Percentiles rank a stretch among this genome's conserved stretches.
Evolutionary conservation across 2,797 vertebrate genomes (phyloP).

Genomic region (Nyctalus aviator): DNA sequence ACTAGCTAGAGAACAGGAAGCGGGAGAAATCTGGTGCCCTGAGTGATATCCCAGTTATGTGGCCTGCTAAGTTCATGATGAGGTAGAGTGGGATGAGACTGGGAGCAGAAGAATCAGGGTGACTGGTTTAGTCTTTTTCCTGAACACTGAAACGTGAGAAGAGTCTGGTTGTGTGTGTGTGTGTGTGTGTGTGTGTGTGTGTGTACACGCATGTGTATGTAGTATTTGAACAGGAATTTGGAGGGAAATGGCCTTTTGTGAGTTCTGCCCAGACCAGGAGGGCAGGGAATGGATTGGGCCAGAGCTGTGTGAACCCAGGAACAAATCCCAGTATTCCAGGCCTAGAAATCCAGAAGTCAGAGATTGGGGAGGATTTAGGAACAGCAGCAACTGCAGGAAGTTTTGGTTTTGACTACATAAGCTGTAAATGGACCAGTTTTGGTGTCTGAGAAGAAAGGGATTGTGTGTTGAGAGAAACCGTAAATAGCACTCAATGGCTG

Average conservation of each 20-base stretch:
- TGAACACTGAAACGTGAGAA: not conserved
- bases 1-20: not conserved
- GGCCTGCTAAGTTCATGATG: not conserved
- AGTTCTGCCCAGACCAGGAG: constrained; percentile 67
- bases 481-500: constrained; percentile 55
- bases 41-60: not conserved
- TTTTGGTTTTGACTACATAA: constrained; percentile 85
- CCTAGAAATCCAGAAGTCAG: constrained; percentile 14
- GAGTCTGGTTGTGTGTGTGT: not conserved
- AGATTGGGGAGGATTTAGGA: constrained; percentile 76
- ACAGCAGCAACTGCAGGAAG: constrained; percentile 71
- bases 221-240: not conserved
- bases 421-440: constrained; percentile 77
- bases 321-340: not conserved
- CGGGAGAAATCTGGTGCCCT: not conserved
- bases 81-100: not conserved
- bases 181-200: no score
- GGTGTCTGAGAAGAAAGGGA: constrained; percentile 72
- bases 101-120: not conserved
- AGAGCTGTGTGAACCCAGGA: constrained; percentile 3
- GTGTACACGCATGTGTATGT: accelerated
- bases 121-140: constrained; percentile 14
- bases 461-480: constrained; percentile 33
- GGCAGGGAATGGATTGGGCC: not conserved
- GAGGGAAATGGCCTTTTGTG: constrained; percentile 1